A percentile compares a stretch with the other conserved stretches of the same genome.
Conservation (phyloP, 2,888 invertebrate genomes). For the Germaria angustata region DNA sequence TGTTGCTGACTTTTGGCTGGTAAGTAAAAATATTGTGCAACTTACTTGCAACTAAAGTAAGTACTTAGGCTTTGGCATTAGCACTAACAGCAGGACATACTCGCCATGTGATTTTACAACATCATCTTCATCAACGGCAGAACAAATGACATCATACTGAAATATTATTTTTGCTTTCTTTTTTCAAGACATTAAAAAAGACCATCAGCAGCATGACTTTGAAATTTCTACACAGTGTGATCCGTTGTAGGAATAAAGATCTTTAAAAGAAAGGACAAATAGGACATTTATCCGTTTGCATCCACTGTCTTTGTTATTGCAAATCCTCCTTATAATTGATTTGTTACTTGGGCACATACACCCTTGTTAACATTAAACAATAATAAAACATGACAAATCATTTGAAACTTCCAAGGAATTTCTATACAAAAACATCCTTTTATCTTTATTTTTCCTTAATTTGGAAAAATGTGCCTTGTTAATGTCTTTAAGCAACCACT, state of each 20-base stretch:
- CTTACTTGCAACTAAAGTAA: constrained; percentile 46
- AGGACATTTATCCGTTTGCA: constrained; percentile 18
- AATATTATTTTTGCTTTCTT: not conserved
- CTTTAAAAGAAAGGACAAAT: not conserved
- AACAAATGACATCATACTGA: constrained; percentile 46
- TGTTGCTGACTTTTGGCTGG: constrained; percentile 1
- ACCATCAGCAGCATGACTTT: constrained; percentile 57
- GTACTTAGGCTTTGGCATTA: constrained; percentile 36
- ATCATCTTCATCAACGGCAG: not conserved
- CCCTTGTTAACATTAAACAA: constrained; percentile 45
- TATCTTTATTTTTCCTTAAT: not conserved
- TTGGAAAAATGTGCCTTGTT: constrained; percentile 13
- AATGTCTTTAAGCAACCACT: constrained; percentile 53
- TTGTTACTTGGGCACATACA: constrained; percentile 50
- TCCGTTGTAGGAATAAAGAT: constrained; percentile 28
- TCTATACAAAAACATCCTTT: not conserved
- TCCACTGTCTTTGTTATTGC: constrained; percentile 10
- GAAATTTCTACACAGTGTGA: constrained; percentile 43
- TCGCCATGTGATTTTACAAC: not conserved
- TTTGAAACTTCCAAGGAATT: constrained; percentile 19
- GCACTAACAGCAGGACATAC: constrained; percentile 44
- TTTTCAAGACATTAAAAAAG: not conserved
- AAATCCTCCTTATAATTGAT: constrained; percentile 59
- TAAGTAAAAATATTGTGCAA: constrained; percentile 36
- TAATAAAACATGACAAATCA: constrained; percentile 50